Evolutionary conservation across 92 coral and sea anemone genomes (phyloP).

Genomic region (Zoanthus sansibaricus): DNA sequence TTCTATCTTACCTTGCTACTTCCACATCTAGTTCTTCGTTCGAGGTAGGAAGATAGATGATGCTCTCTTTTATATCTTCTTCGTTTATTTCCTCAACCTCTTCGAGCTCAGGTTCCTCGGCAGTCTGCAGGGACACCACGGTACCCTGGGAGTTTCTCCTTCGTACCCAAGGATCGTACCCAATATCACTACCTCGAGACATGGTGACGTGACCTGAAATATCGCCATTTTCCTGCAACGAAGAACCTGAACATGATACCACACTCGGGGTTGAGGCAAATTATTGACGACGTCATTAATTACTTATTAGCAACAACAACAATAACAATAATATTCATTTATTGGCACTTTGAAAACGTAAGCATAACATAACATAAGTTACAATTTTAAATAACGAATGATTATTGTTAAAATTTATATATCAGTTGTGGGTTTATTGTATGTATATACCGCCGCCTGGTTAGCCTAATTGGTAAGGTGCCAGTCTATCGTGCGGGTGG

Average conservation of each 20-base stretch:
- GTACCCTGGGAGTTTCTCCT: constrained; percentile 61
- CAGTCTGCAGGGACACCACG: constrained; percentile 61
- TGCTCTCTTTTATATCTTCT: constrained; percentile 81
- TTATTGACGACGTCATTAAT: not conserved
- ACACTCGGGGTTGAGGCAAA: not conserved
- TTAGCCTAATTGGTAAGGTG: too few relatives aligned
- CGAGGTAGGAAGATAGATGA: constrained; percentile 85
- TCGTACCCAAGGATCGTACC: constrained; percentile 46
- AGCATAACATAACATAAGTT: too few relatives aligned
- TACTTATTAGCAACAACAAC: too few relatives aligned
- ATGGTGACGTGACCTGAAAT: constrained; percentile 59
- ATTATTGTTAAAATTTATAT: too few relatives aligned
- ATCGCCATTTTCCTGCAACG: constrained; percentile 23
- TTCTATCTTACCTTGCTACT: constrained; percentile 82
- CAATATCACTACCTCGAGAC: constrained; percentile 87
- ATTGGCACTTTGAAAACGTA: too few relatives aligned
- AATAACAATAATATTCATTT: too few relatives aligned
- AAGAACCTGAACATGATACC: too few relatives aligned
- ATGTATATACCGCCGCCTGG: too few relatives aligned
- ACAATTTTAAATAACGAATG: too few relatives aligned
- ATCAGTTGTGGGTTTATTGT: too few relatives aligned
- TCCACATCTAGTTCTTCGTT: constrained; percentile 92
- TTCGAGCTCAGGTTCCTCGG: constrained; percentile 75
- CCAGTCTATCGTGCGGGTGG: too few relatives aligned
- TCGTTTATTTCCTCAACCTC: constrained; percentile 73